These are phyloP conservation scores for Aromia moschata DNA, from an alignment of 2,888 invertebrate species.

Conservation along the genomic window DNA sequence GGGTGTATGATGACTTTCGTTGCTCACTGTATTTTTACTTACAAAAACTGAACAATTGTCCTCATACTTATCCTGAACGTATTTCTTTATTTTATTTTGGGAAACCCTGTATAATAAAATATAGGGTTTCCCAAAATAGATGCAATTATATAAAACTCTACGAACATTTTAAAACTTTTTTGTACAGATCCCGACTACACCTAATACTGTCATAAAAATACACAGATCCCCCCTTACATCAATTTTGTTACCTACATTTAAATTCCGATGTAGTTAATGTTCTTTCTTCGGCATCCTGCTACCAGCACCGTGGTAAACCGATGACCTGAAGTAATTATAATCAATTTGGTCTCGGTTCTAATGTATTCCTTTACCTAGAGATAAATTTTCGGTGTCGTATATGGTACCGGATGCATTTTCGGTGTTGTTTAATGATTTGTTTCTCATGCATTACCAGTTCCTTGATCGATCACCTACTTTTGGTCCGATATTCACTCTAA, in stretches of 20 bases:
- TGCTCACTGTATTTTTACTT: no score
- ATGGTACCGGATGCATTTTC: slow-evolving; percentile 28
- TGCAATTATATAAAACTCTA: no score
- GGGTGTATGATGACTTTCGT: no score
- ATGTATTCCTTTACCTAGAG: slow-evolving; percentile 25
- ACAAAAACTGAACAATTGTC: no score
- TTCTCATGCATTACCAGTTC: slow-evolving; percentile 20
- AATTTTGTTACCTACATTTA: background rate
- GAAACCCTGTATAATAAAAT: no score
- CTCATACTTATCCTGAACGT: no score
- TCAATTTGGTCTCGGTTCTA: slow-evolving; percentile 21
- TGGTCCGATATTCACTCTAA: background rate
- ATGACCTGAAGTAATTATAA: slow-evolving; percentile 26
- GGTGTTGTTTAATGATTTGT: slow-evolving; percentile 27
- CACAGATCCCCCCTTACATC: no score
- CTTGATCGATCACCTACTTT: slow-evolving; percentile 23
- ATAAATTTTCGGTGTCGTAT: slow-evolving; percentile 22
- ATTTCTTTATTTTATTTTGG: no score
- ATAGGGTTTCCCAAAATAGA: no score
- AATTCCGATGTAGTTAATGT: slow-evolving; percentile 17
- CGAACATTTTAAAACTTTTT: no score
- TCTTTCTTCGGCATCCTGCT: slow-evolving; percentile 15
- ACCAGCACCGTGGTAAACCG: slow-evolving; percentile 19
- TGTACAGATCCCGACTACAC: no score
- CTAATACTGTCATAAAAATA: no score